Base-by-base conservation (phyloP, 2,888 invertebrate species). In the Oxytorus armatus region DNA sequence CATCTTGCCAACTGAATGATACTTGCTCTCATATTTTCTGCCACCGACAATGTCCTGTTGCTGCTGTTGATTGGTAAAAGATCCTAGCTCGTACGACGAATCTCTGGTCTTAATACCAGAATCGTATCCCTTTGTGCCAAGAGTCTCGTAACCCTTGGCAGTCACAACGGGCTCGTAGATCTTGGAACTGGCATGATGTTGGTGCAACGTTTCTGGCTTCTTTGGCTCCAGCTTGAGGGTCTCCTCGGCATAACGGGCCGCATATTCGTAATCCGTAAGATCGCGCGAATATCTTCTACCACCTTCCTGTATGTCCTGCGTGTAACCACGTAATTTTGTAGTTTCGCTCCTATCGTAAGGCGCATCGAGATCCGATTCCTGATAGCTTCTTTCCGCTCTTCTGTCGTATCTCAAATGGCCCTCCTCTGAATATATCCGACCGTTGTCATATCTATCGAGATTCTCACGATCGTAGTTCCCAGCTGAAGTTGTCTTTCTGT, bases 41-140 rank as follows among this genome's bases (percentile, higher is more conserved):
- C 82, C 53, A 5, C 84, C 75, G 2, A 85, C 74, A 0, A 90
- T 89, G 33, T 77, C 73, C 16, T 80, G 78, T 16, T 29, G 73
- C 36, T 63, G 70, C 1, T 87, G 88, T 57, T 88, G 87, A 44
- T 82, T 83, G 14, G 89, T 68, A 25, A 86, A 85, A 2, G 86
- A 81, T 8, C 86, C 86, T n/a, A 92, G 79, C 16, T 92, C 92
- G 82, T 92, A 92, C 1, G 88, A 85, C 16, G 89, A 88, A 10
- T 92, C 91, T 65, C 89, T 88, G 0, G 92, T 92, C 82, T 91
- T 91, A 4, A 92, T 87, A 0, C 92, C 92, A 1, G 92, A 92
- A 23, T 92, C 92, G 78, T 92, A 92, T 10, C 85, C 85, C 53
- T 81, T 72, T 14, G 82, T 77, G 2, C 65, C 61, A 0, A 83